Evolutionary conservation across 2,113 vertebrate genomes (phyloP), one percentile per base, ranked within the genome.

Genomic region (Silurus meridionalis): DNA sequence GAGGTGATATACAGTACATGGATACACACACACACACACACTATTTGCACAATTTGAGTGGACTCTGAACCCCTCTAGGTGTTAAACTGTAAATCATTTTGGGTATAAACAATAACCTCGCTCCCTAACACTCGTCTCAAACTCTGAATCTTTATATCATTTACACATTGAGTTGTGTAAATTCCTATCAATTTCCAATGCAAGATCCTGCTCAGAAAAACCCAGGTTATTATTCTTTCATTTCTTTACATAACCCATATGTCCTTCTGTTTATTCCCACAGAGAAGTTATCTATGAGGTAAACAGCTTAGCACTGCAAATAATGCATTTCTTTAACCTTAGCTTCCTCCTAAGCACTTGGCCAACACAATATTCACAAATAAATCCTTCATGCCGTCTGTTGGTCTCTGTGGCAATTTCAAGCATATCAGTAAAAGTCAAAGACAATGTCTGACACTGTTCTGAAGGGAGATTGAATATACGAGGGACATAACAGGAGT

Each of bases 321-420:
- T 28, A 82, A 71, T 69, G 66, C 46, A 53, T 57, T 52, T 52
- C 37, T 15, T 58, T 75, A 84, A 75, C 57, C 58, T 64, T 66
- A 15, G 25, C n/a, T 60, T 19, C 57, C 23, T 17, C 53, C 13
- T 46, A 19, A 60, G 19, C 8, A 10, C 0, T 64, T 77, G 23
- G 15, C 37, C 57, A 52, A 63, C 46, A 52, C 48, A 50, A 64
- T 28, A 60, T 77, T 84, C 58, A 77, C 17, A 25, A 37, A n/a
- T 74, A 84, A 74, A 89, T 87, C 75, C 74, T 86, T 84, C 25
- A 77, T 28, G 50, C 64, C 23, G 28, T 28, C 8, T 25, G 6
- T 83, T 72, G 79, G 55, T 72, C 48, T 63, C 19, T 74, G 48
- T 72, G 81, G 66, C 57, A 50, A 80, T 72, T 63, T 85, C n/a